Conservation (phyloP, 2,888 invertebrate species). For the Parnassius apollo region DNA sequence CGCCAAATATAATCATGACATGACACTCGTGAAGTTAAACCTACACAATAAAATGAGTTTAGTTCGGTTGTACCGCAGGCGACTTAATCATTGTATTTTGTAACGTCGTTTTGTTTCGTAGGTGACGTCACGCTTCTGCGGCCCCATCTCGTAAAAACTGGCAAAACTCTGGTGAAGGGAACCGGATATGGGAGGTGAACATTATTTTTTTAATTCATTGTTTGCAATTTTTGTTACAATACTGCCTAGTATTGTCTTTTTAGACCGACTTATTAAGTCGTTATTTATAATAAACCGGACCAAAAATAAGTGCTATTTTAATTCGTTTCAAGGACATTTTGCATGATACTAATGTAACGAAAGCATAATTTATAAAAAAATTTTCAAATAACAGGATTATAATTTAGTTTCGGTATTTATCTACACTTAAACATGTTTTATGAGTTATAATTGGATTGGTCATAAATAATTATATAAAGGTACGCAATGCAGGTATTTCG, state of each 20-base stretch:
- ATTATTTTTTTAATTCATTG: slow-evolving; percentile 1
- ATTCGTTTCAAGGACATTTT: not conserved
- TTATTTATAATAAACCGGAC: too few relatives aligned
- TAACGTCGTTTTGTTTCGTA: slow-evolving; percentile 24
- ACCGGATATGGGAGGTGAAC: slow-evolving; percentile 58
- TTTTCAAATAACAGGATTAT: too few relatives aligned
- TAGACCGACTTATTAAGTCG: not conserved
- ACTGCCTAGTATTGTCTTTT: too few relatives aligned
- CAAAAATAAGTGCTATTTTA: too few relatives aligned
- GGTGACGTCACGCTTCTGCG: slow-evolving; percentile 33
- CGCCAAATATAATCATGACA: not conserved
- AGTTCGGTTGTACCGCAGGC: slow-evolving; percentile 21
- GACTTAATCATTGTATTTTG: slow-evolving; percentile 10
- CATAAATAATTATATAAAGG: too few relatives aligned
- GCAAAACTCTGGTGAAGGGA: slow-evolving; percentile 52
- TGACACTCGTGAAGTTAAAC: not conserved
- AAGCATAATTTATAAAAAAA: too few relatives aligned
- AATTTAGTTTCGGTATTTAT: too few relatives aligned
- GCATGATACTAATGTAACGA: not conserved
- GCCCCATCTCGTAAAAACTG: slow-evolving; percentile 45
- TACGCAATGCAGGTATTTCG: too few relatives aligned
- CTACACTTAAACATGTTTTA: too few relatives aligned
- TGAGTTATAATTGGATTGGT: too few relatives aligned
- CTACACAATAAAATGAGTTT: not conserved
- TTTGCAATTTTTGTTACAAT: too few relatives aligned